Evolutionary conservation across 2,888 invertebrate species (phyloP).

Genomic region (Megastigmus dorsalis): DNA sequence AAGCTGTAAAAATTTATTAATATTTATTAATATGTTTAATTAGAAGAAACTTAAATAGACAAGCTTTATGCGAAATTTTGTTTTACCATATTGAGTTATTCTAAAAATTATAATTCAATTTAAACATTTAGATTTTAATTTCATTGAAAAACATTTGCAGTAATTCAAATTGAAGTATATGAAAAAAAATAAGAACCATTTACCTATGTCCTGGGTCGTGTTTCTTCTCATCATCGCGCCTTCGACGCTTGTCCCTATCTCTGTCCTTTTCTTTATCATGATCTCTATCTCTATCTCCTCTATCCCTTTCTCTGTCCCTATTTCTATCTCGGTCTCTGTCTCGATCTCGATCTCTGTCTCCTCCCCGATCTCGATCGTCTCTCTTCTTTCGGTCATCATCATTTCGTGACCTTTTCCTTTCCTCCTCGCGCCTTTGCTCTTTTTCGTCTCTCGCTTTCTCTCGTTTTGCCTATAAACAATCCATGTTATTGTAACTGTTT

Average conservation of each 20-base stretch:
- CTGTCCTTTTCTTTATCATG: slow-evolving; percentile 60
- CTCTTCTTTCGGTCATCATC: slow-evolving; percentile 69
- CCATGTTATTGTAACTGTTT: slow-evolving; percentile 8
- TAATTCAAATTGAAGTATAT: too few species aligned
- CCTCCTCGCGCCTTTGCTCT: slow-evolving; percentile 76
- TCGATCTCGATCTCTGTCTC: slow-evolving; percentile 60
- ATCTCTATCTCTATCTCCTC: slow-evolving; percentile 67
- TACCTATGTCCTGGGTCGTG: slow-evolving; percentile 68
- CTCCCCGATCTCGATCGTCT: slow-evolving; percentile 61
- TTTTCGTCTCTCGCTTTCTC: slow-evolving; percentile 76
- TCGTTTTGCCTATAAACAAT: slow-evolving; percentile 70
- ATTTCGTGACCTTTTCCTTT: slow-evolving; percentile 73
- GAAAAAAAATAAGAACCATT: too few species aligned
- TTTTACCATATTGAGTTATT: too few species aligned
- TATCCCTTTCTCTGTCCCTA: slow-evolving; percentile 66
- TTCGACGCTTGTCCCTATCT: slow-evolving; percentile 68
- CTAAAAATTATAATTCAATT: not conserved
- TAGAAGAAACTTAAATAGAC: too few species aligned
- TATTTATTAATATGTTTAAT: slow-evolving; percentile 11
- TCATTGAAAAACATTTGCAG: slow-evolving; percentile 14
- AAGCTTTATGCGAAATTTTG: too few species aligned
- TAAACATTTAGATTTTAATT: not conserved
- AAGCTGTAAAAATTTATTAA: not conserved
- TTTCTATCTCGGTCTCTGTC: slow-evolving; percentile 67
- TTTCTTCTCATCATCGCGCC: slow-evolving; percentile 71